Conservation (phyloP, 2,888 invertebrate genomes). For the Scaptomyza flava region DNA sequence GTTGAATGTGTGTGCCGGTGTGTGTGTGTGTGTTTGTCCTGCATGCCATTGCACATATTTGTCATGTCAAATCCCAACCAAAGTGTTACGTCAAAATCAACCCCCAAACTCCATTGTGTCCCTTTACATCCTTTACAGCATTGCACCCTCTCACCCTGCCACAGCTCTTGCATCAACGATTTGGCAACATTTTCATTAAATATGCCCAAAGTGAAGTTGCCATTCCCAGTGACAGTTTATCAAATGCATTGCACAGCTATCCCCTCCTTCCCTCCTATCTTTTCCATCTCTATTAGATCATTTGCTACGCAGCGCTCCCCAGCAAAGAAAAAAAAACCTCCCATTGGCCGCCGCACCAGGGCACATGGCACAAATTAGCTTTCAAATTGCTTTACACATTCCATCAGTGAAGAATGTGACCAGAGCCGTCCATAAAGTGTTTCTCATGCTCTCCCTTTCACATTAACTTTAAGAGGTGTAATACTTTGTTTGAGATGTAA, state of each 20-base stretch:
- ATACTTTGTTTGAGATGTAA: neutral
- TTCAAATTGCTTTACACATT: conserved; percentile 75
- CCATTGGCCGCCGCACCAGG: conserved; percentile 17
- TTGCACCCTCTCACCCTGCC: neutral
- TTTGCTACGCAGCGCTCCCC: too few species aligned
- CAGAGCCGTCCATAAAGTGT: conserved; percentile 2
- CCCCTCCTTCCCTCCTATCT: too few species aligned
- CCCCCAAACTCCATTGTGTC: conserved; percentile 24
- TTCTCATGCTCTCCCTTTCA: neutral
- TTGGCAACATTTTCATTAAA: conserved; percentile 82
- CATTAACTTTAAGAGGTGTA: neutral
- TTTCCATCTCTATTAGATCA: neutral
- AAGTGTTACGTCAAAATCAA: conserved; percentile 81
- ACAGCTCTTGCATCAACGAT: conserved; percentile 18
- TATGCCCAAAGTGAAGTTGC: conserved; percentile 82
- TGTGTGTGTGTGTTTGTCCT: conserved; percentile 28
- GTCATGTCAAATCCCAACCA: conserved; percentile 81
- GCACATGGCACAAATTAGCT: conserved; percentile 73
- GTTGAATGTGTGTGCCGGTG: conserved; percentile 6
- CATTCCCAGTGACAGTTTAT: conserved; percentile 77
- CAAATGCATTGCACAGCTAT: conserved; percentile 65
- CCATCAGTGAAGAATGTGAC: conserved; percentile 40
- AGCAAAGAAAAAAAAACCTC: neutral
- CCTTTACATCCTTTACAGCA: neutral
- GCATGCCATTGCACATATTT: conserved; percentile 79